Base-by-base conservation (phyloP, 2,797 vertebrate species). In the Mionectes olivaceus region DNA sequence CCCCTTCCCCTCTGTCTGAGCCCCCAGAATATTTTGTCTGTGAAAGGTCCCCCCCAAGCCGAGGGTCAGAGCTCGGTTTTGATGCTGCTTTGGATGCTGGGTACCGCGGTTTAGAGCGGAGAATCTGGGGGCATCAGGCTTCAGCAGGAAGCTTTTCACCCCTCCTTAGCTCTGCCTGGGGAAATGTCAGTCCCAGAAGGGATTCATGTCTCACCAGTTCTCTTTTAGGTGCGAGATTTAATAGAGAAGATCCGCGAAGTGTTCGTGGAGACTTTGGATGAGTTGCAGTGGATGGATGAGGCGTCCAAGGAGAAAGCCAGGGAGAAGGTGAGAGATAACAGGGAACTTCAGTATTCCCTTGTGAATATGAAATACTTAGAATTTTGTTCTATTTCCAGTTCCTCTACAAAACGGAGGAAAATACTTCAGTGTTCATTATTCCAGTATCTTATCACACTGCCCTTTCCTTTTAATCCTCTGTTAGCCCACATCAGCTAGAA, bases 261-360 rank as follows among this genome's bases (percentile, higher is more conserved):
- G 4, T 99, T 99, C 24, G 98, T 99, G 81, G 99, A 99, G 96
- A 99, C 98, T 1, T 95, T 99, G 94, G 99, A 99, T 76, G 99
- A 99, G 97, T 94, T 99, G 75, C 97, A 98, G 96, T 99, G 99
- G 99, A 99, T 99, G 99, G 99, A 99, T 13, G 87, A 97, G n/a
- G 96, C 95, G 6, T 99, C 99, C 2, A 99, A 99, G 96, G 98
- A 98, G 83, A 99, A 99, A 93, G 99, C 99, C 30, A 98, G 98
- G 92, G 99, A 99, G 95, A 99, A 99, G 98, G 99, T 99, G 63
- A 85, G 97, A 37, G 39, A 73, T 6, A 74, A 81, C 7, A 22
- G 68, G 14, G 33, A 55, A 19, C 27, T 65, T 32, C 47, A 71
- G 15, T 46, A 47, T 57, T 39, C 63, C 17, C 4, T 60, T 22